Base-by-base conservation (phyloP, 2,113 vertebrate genomes). In the Cyphomyrus plagiostoma region DNA sequence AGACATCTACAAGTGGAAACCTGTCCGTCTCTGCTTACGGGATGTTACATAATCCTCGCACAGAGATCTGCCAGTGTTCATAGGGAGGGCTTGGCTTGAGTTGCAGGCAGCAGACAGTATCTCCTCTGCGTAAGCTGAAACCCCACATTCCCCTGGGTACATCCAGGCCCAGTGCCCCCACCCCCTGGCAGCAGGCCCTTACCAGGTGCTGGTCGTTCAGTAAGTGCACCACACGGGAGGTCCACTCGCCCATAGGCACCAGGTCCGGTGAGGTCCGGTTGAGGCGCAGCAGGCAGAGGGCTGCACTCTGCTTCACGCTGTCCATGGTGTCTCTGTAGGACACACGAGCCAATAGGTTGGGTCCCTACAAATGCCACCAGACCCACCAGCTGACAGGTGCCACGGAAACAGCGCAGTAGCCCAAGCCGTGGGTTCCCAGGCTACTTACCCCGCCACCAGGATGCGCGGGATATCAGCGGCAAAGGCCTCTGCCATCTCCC, bases 131-230 rank as follows among this genome's bases (percentile, higher is more conserved):
- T 4, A 26, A 70, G 62, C 62, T 0, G 26, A 70, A 70, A 70
- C n/a, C 62, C n/a, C n/a, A 30, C n/a, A 0, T 26, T 70, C 10
- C 62, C 2, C 82, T 0, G 8, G 17, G 13, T 7, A 0, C 42
- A 23, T 21, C 42, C 82, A 0, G 1, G n/a, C 13, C 56, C 23
- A 1, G 13, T 42, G 26, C 50, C 19, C 4, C 4, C 17, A 35
- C n/a, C 39, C 86, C 15, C 15, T 8, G 13, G 48, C 26, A 42
- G 17, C 19, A 74, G 23, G 58, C 23, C 93, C 90, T 70, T 92
- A 98, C 97, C 98, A 98, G 97, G 95, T 98, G 98, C 91, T 98
- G 98, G 90, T 98, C 98, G 0, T 98, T 98, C 62, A 98, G 97
- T 89, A 98, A 94, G 91, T 98, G 98, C 42, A 98, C 97, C 88